Conservation (phyloP, 2,888 invertebrate genomes). For the Drosophila pseudotalamancana region DNA sequence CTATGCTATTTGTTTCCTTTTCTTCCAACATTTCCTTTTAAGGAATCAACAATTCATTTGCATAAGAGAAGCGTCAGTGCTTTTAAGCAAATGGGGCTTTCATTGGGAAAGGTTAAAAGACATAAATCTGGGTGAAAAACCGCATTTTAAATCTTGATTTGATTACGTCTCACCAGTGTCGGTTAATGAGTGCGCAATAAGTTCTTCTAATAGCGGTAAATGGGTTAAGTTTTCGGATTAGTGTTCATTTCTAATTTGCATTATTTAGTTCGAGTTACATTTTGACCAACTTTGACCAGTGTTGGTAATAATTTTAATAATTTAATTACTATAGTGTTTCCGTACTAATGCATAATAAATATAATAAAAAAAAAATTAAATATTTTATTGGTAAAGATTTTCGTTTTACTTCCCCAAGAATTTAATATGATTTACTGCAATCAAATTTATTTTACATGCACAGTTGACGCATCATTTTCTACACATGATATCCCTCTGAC, state of each 20-base stretch:
- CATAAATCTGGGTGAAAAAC: slow-evolving; percentile 2
- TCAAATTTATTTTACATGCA: not conserved
- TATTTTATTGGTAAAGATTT: not conserved
- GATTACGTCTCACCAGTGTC: not conserved
- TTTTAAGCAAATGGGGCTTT: not conserved
- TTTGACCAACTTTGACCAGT: not conserved
- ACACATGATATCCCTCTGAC: not conserved
- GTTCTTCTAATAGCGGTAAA: not conserved
- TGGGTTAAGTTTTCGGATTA: no score
- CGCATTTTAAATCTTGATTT: not conserved
- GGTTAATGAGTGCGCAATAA: not conserved
- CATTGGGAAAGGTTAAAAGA: not conserved
- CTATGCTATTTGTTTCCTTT: not conserved
- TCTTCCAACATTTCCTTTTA: not conserved
- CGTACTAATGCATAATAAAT: no score
- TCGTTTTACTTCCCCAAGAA: not conserved
- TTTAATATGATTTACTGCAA: not conserved
- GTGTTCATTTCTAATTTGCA: no score
- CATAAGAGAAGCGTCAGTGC: not conserved
- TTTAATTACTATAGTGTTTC: no score
- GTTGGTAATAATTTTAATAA: not conserved
- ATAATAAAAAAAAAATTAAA: no score
- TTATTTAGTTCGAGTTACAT: not conserved
- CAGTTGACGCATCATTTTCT: not conserved
- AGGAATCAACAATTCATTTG: not conserved